These are phyloP conservation scores for Pharmacophagus antenor DNA, from an alignment of 2,888 invertebrate genomes.

Conservation along the genomic window DNA sequence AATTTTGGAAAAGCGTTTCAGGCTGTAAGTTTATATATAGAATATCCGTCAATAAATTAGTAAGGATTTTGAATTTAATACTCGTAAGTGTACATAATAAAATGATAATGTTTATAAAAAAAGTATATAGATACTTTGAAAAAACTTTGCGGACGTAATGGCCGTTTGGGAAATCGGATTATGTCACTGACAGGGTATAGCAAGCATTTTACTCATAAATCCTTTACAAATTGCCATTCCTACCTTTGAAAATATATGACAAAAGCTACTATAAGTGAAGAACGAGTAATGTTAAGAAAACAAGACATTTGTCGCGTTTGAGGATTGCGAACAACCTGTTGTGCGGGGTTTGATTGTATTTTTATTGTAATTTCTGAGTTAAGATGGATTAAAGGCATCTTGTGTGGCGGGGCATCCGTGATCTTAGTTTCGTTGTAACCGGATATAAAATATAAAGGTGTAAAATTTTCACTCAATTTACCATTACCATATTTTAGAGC, in stretches of 20 bases:
- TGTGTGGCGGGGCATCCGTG: constrained; percentile 63
- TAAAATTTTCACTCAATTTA: background rate
- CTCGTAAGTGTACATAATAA: background rate
- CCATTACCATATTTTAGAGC: background rate
- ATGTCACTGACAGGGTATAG: constrained; percentile 44
- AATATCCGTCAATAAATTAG: no score
- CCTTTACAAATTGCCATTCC: constrained; percentile 49
- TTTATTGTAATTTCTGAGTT: constrained; percentile 66
- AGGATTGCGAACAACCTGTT: constrained; percentile 61
- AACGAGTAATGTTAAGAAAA: constrained; percentile 66
- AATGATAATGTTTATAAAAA: no score
- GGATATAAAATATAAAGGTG: constrained; percentile 38
- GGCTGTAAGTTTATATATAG: no score
- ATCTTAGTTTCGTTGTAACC: constrained; percentile 56
- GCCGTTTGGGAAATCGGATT: constrained; percentile 55
- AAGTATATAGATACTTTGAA: constrained; percentile 2
- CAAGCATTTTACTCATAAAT: constrained; percentile 41
- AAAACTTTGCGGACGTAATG: constrained; percentile 26
- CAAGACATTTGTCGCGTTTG: constrained; percentile 62
- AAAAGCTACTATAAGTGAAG: constrained; percentile 59
- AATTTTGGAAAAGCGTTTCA: no score
- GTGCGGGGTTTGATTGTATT: constrained; percentile 53
- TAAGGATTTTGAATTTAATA: no score
- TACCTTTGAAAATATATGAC: constrained; percentile 50
- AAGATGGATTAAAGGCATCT: constrained; percentile 57